These are phyloP conservation scores for Sphaerolaimus hirsutus DNA, from an alignment of 2,888 invertebrate species.

Conservation along the genomic window DNA sequence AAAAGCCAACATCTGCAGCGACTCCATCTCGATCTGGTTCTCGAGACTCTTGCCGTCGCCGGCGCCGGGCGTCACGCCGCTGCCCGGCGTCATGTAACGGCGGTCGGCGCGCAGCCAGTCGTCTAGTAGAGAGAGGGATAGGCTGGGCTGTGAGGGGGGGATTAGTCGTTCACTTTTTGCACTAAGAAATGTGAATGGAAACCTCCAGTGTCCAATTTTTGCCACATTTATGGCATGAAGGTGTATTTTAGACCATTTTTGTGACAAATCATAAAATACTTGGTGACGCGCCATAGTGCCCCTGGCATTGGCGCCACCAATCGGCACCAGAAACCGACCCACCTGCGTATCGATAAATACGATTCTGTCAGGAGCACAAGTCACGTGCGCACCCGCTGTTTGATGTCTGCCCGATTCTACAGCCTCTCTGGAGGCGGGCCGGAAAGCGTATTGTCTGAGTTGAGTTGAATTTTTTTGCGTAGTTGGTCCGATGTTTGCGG, in stretches of 20 bases:
- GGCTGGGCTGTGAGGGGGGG: slow-evolving; percentile 35
- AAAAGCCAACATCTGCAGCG: slow-evolving; percentile 55
- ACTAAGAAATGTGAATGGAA: too few relatives aligned
- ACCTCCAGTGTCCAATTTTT: too few relatives aligned
- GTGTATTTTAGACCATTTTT: too few relatives aligned
- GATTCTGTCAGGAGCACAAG: slow-evolving; percentile 45
- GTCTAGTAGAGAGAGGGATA: slow-evolving; percentile 39
- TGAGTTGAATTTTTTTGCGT: background rate
- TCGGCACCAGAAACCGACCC: too few relatives aligned
- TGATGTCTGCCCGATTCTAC: slow-evolving; percentile 47
- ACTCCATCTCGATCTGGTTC: slow-evolving; percentile 24
- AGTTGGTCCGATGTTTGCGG: too few relatives aligned
- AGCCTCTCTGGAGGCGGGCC: slow-evolving; percentile 25
- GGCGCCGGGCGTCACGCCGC: too few relatives aligned
- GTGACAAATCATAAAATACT: too few relatives aligned
- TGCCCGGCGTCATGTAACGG: too few relatives aligned
- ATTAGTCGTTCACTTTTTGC: too few relatives aligned
- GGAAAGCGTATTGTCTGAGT: slow-evolving; percentile 18
- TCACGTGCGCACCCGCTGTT: slow-evolving; percentile 48
- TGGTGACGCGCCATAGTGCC: background rate
- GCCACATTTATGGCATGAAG: too few relatives aligned
- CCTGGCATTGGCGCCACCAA: too few relatives aligned
- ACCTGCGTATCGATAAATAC: slow-evolving; percentile 62
- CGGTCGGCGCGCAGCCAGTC: background rate
- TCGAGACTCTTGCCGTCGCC: slow-evolving; percentile 6